These are phyloP conservation scores for Sebastes reedi DNA, from an alignment of 2,797 vertebrate species.

Conservation along the genomic window DNA sequence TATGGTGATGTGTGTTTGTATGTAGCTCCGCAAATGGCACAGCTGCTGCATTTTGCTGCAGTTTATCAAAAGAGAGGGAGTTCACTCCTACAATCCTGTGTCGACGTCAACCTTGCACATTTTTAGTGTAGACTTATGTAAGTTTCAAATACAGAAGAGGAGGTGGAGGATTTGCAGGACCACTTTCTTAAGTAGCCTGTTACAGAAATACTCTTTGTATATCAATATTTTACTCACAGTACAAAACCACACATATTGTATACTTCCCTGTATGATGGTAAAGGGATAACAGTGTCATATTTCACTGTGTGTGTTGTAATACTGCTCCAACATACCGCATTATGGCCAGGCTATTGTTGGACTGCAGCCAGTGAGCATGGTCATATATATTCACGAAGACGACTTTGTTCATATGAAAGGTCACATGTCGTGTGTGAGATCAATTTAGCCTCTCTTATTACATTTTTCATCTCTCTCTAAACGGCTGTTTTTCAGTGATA, in stretches of 20 bases:
- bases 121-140: constrained; percentile 30
- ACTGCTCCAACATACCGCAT: neutral
- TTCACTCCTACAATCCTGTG: constrained; percentile 32
- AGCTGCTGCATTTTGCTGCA: constrained; percentile 21
- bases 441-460: constrained; percentile 15
- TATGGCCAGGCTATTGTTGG: constrained; percentile 1
- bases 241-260: neutral
- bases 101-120: constrained; percentile 2
- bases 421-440: constrained; percentile 29
- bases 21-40: neutral
- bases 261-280: neutral
- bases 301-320: constrained; percentile 13
- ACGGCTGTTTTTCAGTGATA: neutral
- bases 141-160: constrained; percentile 25
- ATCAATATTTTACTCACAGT: constrained; percentile 1
- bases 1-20: constrained; percentile 11
- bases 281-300: constrained; percentile 4
- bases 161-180: constrained; percentile 12
- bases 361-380: constrained; percentile 1
- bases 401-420: constrained; percentile 31
- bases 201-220: constrained; percentile 18
- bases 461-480: neutral
- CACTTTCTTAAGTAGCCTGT: constrained; percentile 6
- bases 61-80: constrained; percentile 11
- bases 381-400: constrained; percentile 18